phyloP scores from a whole-genome alignment of 2,113 vertebrate species.

The Aegypius monachus region DNA sequence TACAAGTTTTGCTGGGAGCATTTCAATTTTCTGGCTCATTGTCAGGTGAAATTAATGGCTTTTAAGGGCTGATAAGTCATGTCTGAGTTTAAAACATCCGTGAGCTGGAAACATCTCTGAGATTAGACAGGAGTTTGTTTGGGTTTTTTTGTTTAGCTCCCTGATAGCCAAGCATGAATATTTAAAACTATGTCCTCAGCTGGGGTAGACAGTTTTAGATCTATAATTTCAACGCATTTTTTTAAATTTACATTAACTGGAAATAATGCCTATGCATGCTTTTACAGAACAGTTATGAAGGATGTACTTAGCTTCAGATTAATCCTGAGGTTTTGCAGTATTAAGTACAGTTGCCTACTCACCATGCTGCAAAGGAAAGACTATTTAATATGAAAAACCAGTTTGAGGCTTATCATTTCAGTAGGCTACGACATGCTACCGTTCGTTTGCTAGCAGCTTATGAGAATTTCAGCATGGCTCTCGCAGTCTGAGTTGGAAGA shows the following conservation, averaged over 20 bases:
- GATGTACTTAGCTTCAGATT: not conserved
- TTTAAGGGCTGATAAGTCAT: conserved; percentile 2
- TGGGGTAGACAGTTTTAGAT: not conserved
- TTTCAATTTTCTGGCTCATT: conserved; percentile 33
- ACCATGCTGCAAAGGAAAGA: not conserved
- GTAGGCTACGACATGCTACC: not conserved
- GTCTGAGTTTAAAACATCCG: not conserved
- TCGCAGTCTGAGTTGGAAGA: not conserved
- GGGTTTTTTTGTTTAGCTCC: not conserved
- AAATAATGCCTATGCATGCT: not conserved
- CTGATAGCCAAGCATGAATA: not conserved
- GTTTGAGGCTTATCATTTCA: not conserved
- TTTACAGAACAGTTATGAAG: not conserved
- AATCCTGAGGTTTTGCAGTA: not conserved
- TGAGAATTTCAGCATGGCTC: not conserved
- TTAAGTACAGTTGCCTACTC: not conserved
- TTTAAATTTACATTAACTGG: not conserved
- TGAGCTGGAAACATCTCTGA: not conserved
- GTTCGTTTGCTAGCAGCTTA: not conserved
- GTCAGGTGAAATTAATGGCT: not conserved
- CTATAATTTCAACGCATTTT: not conserved
- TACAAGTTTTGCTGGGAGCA: not conserved
- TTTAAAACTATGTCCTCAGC: not conserved
- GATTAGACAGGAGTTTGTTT: not conserved
- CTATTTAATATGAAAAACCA: not conserved